These are phyloP conservation scores for Drosophila macrospina DNA, from an alignment of 2,888 invertebrate species.

Conservation along the genomic window DNA sequence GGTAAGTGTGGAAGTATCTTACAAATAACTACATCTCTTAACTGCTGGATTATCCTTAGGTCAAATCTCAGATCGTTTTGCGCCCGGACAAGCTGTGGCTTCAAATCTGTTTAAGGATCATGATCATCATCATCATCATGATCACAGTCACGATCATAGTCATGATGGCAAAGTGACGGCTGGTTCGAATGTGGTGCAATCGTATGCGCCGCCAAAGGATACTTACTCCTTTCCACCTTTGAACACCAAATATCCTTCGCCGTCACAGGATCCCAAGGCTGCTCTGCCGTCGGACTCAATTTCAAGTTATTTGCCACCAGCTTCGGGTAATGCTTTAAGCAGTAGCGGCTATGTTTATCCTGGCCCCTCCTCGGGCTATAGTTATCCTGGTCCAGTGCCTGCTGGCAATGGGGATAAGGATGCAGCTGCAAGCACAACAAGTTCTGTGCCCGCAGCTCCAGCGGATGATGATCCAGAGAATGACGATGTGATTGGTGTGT, in stretches of 20 bases:
- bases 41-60: constrained; percentile 50
- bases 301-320: constrained; percentile 83
- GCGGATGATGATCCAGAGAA: constrained; percentile 62
- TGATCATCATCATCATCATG: constrained; percentile 60
- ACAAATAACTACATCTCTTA: neutral
- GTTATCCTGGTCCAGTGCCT: constrained; percentile 57
- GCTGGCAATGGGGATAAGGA: constrained; percentile 61
- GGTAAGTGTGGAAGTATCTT: constrained; percentile 69
- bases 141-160: constrained; percentile 56
- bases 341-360: constrained; percentile 61
- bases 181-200: constrained; percentile 71
- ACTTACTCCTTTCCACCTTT: constrained; percentile 84
- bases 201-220: constrained; percentile 77
- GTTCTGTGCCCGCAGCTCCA: constrained; percentile 34
- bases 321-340: constrained; percentile 76
- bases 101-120: constrained; percentile 66
- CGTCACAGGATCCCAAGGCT: constrained; percentile 74
- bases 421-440: constrained; percentile 69
- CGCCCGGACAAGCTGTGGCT: constrained; percentile 83
- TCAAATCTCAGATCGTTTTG: constrained; percentile 81
- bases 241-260: constrained; percentile 82
- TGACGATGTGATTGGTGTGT: constrained; percentile 74
- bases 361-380: constrained; percentile 62
- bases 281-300: constrained; percentile 72
- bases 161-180: constrained; percentile 57